phyloP scores from a whole-genome alignment of 2,888 invertebrate genomes.

The Formica aserva region DNA sequence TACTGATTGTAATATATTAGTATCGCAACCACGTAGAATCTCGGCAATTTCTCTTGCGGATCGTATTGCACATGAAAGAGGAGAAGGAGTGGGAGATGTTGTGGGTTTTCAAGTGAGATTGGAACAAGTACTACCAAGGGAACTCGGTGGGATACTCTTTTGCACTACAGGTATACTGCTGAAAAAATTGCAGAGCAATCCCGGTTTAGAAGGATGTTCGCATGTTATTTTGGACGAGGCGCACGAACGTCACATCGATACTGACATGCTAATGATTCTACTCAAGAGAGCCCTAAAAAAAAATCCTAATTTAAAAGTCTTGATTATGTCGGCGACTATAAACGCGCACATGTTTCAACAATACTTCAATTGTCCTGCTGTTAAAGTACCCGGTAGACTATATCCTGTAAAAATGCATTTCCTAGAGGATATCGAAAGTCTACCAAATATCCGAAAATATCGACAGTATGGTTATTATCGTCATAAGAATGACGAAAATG shows the following conservation, averaged over 20 bases:
- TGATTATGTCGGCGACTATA: constrained; percentile 92
- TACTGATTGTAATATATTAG: constrained; percentile 87
- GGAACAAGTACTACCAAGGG: constrained; percentile 86
- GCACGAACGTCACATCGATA: constrained; percentile 91
- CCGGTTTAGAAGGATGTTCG: constrained; percentile 87
- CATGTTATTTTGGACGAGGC: constrained; percentile 92
- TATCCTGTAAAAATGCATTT: constrained; percentile 88
- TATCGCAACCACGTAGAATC: constrained; percentile 90
- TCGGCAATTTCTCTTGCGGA: constrained; percentile 90
- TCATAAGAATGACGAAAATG: neutral
- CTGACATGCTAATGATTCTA: constrained; percentile 89
- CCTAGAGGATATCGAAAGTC: constrained; percentile 86
- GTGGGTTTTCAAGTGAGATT: constrained; percentile 90
- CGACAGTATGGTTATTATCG: neutral
- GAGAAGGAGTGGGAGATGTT: constrained; percentile 89
- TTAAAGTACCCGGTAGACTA: constrained; percentile 88
- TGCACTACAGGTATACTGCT: constrained; percentile 90
- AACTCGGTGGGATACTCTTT: constrained; percentile 88
- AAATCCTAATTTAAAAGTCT: constrained; percentile 88
- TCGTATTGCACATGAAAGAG: constrained; percentile 89
- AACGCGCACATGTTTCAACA: constrained; percentile 88
- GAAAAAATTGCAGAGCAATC: constrained; percentile 85
- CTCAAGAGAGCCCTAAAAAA: constrained; percentile 87
- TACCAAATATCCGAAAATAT: neutral
- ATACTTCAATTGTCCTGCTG: constrained; percentile 87